Evolutionary conservation across 1,140 invertebrate species (phyloP).

Genomic region (Zophobas morio): DNA sequence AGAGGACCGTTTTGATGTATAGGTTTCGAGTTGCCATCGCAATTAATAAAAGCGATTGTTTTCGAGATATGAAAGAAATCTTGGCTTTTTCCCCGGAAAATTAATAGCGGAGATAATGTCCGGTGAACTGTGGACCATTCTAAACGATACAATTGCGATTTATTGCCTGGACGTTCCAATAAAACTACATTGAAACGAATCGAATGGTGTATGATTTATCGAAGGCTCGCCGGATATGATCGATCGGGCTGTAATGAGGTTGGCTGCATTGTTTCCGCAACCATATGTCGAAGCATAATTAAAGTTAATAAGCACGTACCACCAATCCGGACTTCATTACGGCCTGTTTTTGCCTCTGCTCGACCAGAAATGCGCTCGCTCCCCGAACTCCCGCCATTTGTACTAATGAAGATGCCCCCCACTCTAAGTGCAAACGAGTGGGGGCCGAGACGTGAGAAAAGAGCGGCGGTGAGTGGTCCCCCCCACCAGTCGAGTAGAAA

Average conservation of each 20-base stretch:
- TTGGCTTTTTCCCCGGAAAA: neutral
- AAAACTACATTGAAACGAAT: constrained; percentile 22
- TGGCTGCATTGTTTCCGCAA: neutral
- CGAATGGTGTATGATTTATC: neutral
- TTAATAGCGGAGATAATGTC: neutral
- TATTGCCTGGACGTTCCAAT: neutral
- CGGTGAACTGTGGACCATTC: neutral
- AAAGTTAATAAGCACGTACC: neutral
- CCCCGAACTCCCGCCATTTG: too few relatives aligned
- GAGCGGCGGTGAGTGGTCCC: neutral
- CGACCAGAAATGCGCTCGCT: too few relatives aligned
- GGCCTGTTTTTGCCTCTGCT: too few relatives aligned
- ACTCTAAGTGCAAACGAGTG: too few relatives aligned
- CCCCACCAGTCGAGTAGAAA: neutral
- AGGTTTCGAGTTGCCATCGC: constrained; percentile 13
- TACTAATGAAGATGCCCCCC: too few relatives aligned
- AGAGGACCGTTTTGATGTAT: constrained; percentile 10
- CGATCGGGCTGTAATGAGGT: constrained; percentile 20
- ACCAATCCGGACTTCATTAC: too few relatives aligned
- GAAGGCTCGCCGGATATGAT: neutral
- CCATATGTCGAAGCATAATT: constrained; percentile 1
- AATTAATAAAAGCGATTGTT: constrained; percentile 8
- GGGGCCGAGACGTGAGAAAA: neutral
- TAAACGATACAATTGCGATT: constrained; percentile 6
- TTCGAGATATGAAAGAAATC: neutral